Conservation (phyloP, 92 coral and sea anemone genomes). For the Umimayanthus chanpuru region DNA sequence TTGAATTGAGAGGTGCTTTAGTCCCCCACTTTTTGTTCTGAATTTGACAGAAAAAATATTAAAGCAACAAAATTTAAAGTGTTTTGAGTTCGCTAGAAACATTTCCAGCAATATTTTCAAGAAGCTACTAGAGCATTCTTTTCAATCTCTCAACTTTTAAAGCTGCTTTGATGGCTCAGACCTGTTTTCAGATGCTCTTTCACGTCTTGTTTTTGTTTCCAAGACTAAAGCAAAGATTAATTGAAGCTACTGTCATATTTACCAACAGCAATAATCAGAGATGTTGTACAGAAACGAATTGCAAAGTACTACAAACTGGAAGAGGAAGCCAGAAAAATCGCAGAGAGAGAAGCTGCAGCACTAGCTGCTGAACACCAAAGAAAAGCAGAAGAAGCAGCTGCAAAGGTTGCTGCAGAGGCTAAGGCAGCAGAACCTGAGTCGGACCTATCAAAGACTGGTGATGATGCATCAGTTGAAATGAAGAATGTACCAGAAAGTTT, state of each 20-base stretch:
- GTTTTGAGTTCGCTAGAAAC: no score
- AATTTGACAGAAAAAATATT: no score
- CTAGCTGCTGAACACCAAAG: slow-evolving; percentile 73
- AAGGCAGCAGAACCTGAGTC: slow-evolving; percentile 48
- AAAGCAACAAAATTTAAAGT: no score
- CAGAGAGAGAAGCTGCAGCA: slow-evolving; percentile 82
- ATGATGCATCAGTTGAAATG: slow-evolving; percentile 42
- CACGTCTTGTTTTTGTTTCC: neutral
- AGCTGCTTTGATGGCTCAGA: no score
- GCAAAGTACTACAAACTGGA: slow-evolving; percentile 83
- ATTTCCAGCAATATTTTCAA: no score
- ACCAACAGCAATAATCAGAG: slow-evolving; percentile 81
- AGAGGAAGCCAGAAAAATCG: slow-evolving; percentile 71
- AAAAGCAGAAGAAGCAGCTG: slow-evolving; percentile 68
- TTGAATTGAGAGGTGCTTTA: no score
- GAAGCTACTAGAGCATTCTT: no score
- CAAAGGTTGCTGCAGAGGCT: slow-evolving; percentile 58
- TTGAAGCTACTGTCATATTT: neutral
- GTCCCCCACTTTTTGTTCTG: no score
- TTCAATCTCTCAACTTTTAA: neutral
- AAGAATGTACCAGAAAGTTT: slow-evolving; percentile 34
- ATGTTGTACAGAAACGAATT: slow-evolving; percentile 84
- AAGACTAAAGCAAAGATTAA: neutral
- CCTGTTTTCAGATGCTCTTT: no score
- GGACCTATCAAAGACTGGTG: slow-evolving; percentile 30